Evolutionary conservation across 92 coral and sea anemone species (phyloP).

Genomic region (Paramuricea clavata): DNA sequence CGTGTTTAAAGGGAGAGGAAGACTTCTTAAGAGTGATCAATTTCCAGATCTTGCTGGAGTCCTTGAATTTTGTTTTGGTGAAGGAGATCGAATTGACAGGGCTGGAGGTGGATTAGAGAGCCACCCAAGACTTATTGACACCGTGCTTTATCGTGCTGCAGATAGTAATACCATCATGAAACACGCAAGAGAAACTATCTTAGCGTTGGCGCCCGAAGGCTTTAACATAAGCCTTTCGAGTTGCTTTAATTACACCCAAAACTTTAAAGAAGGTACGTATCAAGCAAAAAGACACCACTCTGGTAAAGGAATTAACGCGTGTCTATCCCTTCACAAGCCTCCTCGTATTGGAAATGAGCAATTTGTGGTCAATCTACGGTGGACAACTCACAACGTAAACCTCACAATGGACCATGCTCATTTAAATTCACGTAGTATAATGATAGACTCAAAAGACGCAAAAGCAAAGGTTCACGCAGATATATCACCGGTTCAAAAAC

Average conservation of each 20-base stretch:
- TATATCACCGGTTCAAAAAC: conserved; percentile 74
- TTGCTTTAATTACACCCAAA: conserved; percentile 75
- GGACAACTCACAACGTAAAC: conserved; percentile 78
- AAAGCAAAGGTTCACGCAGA: conserved; percentile 70
- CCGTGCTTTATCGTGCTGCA: too few relatives aligned
- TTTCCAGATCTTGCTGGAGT: conserved; percentile 75
- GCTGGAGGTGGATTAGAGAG: conserved; percentile 72
- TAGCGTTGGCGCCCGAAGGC: conserved; percentile 14
- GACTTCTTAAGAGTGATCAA: conserved; percentile 61
- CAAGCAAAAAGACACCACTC: conserved; percentile 79
- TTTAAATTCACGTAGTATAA: background rate
- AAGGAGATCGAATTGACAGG: conserved; percentile 55
- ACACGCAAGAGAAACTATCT: conserved; percentile 58
- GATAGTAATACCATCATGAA: background rate
- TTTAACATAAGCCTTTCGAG: conserved; percentile 22
- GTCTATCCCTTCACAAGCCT: conserved; percentile 75
- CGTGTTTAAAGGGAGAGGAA: conserved; percentile 70
- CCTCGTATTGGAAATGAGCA: conserved; percentile 71
- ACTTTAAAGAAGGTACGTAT: conserved; percentile 66
- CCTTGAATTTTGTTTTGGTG: conserved; percentile 72
- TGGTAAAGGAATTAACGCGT: conserved; percentile 61
- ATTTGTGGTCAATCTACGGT: conserved; percentile 72
- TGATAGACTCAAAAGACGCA: conserved; percentile 76
- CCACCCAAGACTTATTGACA: conserved; percentile 73
- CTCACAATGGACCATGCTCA: conserved; percentile 55